These are phyloP conservation scores for Pelecanoides urinatrix DNA, from an alignment of 2,113 vertebrate species.

Conservation along the genomic window DNA sequence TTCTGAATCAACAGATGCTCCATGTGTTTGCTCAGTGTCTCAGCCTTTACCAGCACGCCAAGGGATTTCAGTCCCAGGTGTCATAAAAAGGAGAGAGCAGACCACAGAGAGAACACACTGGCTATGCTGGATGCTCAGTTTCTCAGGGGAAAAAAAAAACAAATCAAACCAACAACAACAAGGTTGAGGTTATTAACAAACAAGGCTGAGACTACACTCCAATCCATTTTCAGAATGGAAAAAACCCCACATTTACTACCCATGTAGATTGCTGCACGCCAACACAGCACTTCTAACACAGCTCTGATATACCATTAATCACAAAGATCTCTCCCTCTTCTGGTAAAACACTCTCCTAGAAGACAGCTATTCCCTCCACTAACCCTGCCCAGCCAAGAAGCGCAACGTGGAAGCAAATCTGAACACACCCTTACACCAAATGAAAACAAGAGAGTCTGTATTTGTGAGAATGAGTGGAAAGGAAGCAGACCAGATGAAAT, in stretches of 20 bases:
- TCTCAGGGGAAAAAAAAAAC: neutral
- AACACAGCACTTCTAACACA: neutral
- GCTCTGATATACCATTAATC: neutral
- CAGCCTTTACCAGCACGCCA: neutral
- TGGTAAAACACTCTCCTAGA: neutral
- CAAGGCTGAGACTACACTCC: neutral
- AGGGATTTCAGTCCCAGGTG: neutral
- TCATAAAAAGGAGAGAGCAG: neutral
- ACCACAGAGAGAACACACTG: neutral
- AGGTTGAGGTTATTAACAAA: neutral
- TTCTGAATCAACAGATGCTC: neutral
- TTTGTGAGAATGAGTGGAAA: neutral
- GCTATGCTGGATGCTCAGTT: neutral
- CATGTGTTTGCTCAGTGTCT: neutral
- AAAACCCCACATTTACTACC: neutral
- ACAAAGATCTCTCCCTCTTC: neutral
- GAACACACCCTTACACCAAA: neutral
- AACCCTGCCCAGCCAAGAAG: neutral
- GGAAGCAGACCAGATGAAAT: neutral
- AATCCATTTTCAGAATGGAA: neutral
- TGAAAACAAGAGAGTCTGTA: neutral
- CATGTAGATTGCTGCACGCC: neutral
- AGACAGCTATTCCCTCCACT: neutral
- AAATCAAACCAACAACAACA: neutral
- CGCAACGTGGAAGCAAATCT: rapidly evolving